Evolutionary conservation across 2,113 vertebrate genomes (phyloP).

Genomic region (Haplochromis burtoni): DNA sequence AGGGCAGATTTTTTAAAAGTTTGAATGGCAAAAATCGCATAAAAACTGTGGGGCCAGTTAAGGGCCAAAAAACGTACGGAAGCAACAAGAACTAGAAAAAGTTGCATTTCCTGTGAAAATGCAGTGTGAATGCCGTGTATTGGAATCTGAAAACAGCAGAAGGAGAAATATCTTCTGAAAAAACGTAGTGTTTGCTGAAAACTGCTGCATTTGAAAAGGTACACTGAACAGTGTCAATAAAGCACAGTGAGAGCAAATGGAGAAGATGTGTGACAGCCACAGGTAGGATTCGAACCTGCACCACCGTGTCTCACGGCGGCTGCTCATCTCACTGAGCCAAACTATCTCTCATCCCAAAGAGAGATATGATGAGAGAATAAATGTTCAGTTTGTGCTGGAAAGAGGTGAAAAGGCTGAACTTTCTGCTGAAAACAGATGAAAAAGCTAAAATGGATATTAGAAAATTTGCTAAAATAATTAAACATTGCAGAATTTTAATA

Average conservation of each 20-base stretch:
- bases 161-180: background rate
- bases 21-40: background rate
- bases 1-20: background rate
- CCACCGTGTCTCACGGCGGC: rapidly evolving
- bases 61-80: background rate
- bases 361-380: background rate
- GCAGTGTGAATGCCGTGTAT: background rate
- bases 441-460: background rate
- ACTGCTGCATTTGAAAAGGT: background rate
- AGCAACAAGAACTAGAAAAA: background rate
- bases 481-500: background rate
- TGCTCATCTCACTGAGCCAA: background rate
- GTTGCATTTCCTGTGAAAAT: background rate
- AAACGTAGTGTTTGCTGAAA: background rate
- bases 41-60: background rate
- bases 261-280: background rate
- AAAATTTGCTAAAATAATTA: background rate
- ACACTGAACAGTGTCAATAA: background rate
- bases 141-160: background rate
- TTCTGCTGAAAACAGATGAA: background rate
- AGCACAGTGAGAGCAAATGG: background rate
- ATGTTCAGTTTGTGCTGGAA: background rate
- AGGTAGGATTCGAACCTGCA: rapidly evolving
- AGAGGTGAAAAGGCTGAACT: background rate
- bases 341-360: background rate